Evolutionary conservation across 2,797 vertebrate species (phyloP).

Genomic region (Hippopotamyrus pictus): DNA sequence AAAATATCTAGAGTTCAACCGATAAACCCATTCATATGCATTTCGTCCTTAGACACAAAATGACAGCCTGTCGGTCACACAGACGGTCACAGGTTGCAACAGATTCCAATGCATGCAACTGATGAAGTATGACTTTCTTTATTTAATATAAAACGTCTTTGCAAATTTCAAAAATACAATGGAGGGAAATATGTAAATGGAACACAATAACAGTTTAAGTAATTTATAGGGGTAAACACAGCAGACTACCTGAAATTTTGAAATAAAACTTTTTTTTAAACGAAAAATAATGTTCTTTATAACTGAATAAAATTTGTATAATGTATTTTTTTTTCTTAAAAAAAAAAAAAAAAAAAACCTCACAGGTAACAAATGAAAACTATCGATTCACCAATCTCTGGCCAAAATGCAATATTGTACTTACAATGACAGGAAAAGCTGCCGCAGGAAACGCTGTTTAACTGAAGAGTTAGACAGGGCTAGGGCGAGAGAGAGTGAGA

Average conservation of each 20-base stretch:
- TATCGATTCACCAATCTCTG: constrained; percentile 63
- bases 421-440: constrained; percentile 89
- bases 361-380: constrained; percentile 34
- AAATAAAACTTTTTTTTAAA: neutral
- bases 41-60: neutral
- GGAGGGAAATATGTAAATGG: neutral
- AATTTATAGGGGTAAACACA: neutral
- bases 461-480: constrained; percentile 84
- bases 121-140: neutral
- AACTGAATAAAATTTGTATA: neutral
- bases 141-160: neutral
- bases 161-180: neutral
- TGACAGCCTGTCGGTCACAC: neutral
- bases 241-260: neutral
- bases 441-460: constrained; percentile 83
- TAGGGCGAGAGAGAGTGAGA: constrained; percentile 51
- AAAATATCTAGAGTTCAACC: neutral
- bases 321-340: neutral
- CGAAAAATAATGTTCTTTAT: neutral
- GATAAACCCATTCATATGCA: neutral
- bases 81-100: neutral
- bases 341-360: neutral
- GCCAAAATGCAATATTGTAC: constrained; percentile 82
- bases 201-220: neutral
- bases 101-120: neutral